A percentile compares a stretch with the other conserved stretches of the same genome.
phyloP scores from a whole-genome alignment of 2,113 vertebrate species.

The Himantopus leucocephalus region DNA sequence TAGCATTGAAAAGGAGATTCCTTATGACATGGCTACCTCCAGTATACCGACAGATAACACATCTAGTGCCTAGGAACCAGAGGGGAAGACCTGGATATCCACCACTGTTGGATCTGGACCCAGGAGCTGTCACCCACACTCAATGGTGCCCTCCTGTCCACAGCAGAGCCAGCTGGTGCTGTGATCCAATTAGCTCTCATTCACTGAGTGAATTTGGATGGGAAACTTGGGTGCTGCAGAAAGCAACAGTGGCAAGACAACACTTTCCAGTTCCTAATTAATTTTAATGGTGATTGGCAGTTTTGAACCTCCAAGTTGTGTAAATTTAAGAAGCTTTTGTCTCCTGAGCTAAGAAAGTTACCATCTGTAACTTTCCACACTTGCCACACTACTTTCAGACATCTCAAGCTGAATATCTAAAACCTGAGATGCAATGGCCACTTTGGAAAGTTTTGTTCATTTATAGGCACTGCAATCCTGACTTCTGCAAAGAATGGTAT shows the following conservation, averaged over 20 bases:
- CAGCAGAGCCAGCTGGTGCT: not conserved
- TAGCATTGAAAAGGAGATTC: not conserved
- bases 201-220: not conserved
- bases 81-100: not conserved
- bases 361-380: not conserved
- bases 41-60: accelerated
- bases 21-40: not conserved
- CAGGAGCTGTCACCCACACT: not conserved
- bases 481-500: not conserved
- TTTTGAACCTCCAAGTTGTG: not conserved
- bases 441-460: not conserved
- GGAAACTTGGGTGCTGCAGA: not conserved
- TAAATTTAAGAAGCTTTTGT: not conserved
- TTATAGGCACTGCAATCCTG: not conserved
- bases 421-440: not conserved
- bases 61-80: not conserved
- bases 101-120: not conserved
- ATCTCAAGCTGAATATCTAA: not conserved
- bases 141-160: not conserved
- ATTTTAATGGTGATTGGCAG: not conserved
- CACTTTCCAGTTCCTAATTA: not conserved
- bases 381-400: not conserved
- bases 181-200: not conserved
- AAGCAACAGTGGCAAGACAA: not conserved
- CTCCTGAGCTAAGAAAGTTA: not conserved